A percentile compares a stretch with the other conserved stretches of the same genome.
phyloP scores from a whole-genome alignment of 2,888 invertebrate genomes.

The Ashinkailepas kermadecensis region DNA sequence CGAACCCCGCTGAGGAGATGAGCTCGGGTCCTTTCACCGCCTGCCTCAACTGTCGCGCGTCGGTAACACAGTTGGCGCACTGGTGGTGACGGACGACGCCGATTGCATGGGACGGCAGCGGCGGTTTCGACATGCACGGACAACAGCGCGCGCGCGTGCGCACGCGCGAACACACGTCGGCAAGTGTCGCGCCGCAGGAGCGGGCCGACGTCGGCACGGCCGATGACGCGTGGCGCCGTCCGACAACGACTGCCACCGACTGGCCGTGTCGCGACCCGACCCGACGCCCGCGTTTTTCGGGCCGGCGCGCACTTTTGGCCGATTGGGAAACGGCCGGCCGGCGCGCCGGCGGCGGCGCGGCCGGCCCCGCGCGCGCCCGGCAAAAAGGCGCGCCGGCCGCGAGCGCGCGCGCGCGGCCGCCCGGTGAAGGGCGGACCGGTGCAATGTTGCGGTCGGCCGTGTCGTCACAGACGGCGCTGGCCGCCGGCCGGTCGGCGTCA shows the following conservation, averaged over 20 bases:
- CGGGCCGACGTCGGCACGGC: no score
- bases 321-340: conserved; percentile 27
- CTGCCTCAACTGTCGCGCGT: neutral
- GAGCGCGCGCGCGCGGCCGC: neutral
- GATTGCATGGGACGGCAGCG: neutral
- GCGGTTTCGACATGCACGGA: neutral
- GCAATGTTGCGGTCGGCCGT: neutral
- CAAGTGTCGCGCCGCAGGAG: no score
- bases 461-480: neutral
- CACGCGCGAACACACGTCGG: neutral
- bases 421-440: neutral
- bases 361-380: neutral
- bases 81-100: neutral
- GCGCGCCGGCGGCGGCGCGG: conserved; percentile 29
- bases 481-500: neutral
- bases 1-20: no score
- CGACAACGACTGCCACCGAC: neutral
- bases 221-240: neutral
- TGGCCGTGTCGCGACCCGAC: conserved; percentile 27
- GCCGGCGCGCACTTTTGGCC: conserved; percentile 26
- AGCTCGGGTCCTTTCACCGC: neutral
- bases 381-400: neutral
- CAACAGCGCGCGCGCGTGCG: neutral
- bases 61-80: neutral
- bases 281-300: conserved; percentile 28